Evolutionary conservation across 2,113 vertebrate genomes (phyloP).

Genomic region (Scomber scombrus): DNA sequence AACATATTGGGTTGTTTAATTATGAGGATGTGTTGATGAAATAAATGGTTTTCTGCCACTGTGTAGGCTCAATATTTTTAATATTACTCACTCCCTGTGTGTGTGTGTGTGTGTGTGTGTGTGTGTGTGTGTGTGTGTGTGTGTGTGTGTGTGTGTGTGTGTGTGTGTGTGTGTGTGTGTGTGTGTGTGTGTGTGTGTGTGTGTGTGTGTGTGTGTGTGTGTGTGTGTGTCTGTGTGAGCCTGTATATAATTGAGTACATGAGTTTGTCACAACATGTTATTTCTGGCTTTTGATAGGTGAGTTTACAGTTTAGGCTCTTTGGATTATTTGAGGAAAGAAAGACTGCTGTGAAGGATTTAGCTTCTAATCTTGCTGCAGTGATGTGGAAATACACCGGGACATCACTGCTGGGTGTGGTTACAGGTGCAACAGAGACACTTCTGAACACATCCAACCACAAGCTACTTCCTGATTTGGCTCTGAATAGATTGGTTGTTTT

Average conservation of each 20-base stretch:
- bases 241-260: too few species aligned
- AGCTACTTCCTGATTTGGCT: too few species aligned
- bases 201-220: neutral
- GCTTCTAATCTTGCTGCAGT: neutral
- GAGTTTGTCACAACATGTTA: neutral
- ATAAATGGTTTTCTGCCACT: too few species aligned
- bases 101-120: neutral
- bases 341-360: neutral
- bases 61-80: conserved; percentile 10
- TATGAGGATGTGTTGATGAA: too few species aligned
- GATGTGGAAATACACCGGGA: neutral
- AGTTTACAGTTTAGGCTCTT: neutral
- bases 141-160: too few species aligned
- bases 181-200: too few species aligned
- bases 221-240: too few species aligned
- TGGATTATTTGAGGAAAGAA: neutral
- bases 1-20: too few species aligned
- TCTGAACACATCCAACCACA: too few species aligned
- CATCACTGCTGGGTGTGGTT: neutral
- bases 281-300: neutral
- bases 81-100: conserved; percentile 3
- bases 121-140: neutral
- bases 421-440: too few species aligned
- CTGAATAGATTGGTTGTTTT: too few species aligned
- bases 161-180: too few species aligned